Base-by-base conservation (phyloP, 2,888 invertebrate genomes). In the Ichneumoninae sp. region DNA sequence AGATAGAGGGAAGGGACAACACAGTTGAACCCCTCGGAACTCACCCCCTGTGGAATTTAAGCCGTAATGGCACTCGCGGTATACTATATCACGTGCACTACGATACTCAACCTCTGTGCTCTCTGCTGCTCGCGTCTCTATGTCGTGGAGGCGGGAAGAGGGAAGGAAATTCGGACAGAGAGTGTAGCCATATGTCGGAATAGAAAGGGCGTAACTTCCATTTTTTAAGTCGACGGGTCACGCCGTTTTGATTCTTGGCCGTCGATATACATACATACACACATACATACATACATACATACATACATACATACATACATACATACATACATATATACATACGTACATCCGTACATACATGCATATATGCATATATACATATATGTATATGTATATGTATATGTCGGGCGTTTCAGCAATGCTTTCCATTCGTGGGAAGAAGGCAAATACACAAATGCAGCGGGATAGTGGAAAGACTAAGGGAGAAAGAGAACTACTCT, bases 51-150 rank as follows among this genome's bases (percentile, higher is more conserved):
- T 87, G 85, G 84, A 87, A 87, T 87, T 84, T 83, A 86, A 87
- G 83, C 84, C 82, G 81, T 83, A 83, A 87, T 87, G 81, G 81
- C 76, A 84, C 85, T 80, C 66, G 83, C 54, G 70, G 78, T 85
- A 63, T 68, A 85, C 81, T 83, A 85, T 79, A 79, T 87, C 75
- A 76, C 83, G 68, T 76, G 75, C 66, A 77, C 69, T 73, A 65
- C 71, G 83, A 83, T 71, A 80, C 75, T 81, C 71, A 71, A 80
- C 71, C 71, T 68, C 76, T 83, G 44, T n/a, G 74, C 74, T 74
- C 60, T 73, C 74, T 36, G 63, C 47, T 63, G 54, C 75, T 68
- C 60, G 78, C 68, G 60, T 73, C 47, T 71, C 65, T 47, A 44
- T 65, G 63, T 36, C 44, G 44, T 44, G 1, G 13, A 3, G 44